phyloP scores from a whole-genome alignment of 2,113 vertebrate genomes.

The Trematocara macrostoma region DNA sequence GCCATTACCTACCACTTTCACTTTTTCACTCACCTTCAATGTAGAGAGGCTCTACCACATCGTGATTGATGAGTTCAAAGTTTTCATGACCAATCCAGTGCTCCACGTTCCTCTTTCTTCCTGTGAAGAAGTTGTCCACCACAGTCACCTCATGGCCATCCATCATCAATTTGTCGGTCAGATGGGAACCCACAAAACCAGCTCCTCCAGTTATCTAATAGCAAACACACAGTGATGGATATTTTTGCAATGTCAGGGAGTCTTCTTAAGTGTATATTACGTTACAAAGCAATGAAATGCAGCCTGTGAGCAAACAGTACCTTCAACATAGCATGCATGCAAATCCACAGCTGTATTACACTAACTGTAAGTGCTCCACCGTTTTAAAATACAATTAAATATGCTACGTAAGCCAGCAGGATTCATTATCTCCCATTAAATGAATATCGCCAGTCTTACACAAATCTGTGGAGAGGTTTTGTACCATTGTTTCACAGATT shows the following conservation, averaged over 20 bases:
- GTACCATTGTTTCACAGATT: background rate
- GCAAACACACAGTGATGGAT: background rate
- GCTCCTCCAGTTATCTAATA: slow-evolving; percentile 93
- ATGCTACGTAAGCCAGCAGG: background rate
- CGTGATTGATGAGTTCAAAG: slow-evolving; percentile 98
- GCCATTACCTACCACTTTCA: background rate
- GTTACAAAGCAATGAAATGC: background rate
- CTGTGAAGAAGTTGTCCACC: slow-evolving; percentile 99
- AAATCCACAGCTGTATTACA: background rate
- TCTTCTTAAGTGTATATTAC: background rate
- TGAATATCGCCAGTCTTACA: background rate
- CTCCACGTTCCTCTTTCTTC: slow-evolving; percentile 96
- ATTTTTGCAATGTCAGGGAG: background rate
- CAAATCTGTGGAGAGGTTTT: background rate
- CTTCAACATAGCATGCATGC: background rate
- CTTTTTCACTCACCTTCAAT: slow-evolving; percentile 84
- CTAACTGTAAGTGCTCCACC: background rate
- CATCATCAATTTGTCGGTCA: slow-evolving; percentile 99
- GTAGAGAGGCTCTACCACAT: slow-evolving; percentile 97
- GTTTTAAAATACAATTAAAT: background rate
- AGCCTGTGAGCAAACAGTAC: background rate
- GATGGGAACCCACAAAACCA: slow-evolving; percentile 96
- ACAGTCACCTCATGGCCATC: slow-evolving; percentile 98
- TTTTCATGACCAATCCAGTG: slow-evolving; percentile 99
- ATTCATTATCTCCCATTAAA: background rate